These are phyloP conservation scores for Lerista edwardsae DNA, from an alignment of 2,797 vertebrate species.

Conservation along the genomic window DNA sequence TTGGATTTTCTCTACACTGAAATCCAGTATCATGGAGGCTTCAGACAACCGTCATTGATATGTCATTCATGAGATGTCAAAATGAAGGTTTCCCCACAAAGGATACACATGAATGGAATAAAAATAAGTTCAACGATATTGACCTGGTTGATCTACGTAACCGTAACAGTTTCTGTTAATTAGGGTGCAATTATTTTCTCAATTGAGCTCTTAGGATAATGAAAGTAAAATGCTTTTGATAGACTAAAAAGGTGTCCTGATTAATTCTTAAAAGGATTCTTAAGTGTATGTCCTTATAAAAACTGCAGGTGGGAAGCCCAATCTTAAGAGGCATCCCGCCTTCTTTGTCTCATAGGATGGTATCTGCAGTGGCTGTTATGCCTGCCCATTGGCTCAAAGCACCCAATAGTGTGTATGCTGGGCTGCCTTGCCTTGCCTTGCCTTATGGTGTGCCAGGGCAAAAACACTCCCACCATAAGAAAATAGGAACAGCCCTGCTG, in stretches of 20 bases:
- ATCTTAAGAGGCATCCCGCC: background rate
- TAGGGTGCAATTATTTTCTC: background rate
- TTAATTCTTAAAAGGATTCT: background rate
- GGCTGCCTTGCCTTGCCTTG: too few species aligned
- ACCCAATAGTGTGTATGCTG: too few species aligned
- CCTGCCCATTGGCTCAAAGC: too few species aligned
- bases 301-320: too few species aligned
- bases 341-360: background rate
- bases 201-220: background rate
- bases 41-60: background rate
- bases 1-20: background rate
- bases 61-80: background rate
- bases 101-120: background rate
- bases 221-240: background rate
- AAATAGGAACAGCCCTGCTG: too few species aligned
- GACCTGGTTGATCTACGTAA: background rate
- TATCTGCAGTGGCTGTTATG: too few species aligned
- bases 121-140: background rate
- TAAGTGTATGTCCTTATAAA: too few species aligned
- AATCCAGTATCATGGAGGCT: background rate
- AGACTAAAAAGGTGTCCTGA: too few species aligned
- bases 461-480: too few species aligned
- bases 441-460: too few species aligned
- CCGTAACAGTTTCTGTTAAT: background rate
- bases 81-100: too few species aligned